A percentile compares a stretch with the other conserved stretches of the same genome.
These are phyloP conservation scores for Callospermophilus lateralis DNA, from an alignment of 2,113 vertebrate species.

Conservation along the genomic window DNA sequence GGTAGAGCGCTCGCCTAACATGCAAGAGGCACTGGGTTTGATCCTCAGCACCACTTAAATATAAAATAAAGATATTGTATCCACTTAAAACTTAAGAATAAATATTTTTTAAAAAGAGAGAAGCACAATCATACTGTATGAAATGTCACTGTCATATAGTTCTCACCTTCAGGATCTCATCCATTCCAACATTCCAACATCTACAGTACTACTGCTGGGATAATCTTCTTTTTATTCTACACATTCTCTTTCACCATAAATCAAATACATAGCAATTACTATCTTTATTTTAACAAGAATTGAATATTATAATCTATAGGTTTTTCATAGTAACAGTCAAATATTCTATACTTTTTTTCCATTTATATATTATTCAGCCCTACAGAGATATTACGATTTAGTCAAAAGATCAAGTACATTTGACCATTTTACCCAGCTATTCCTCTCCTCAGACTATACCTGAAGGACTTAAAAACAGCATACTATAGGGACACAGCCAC, in stretches of 20 bases:
- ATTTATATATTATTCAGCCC: neutral
- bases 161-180: fast-evolving
- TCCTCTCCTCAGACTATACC: too few relatives aligned
- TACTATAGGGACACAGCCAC: too few relatives aligned
- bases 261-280: neutral
- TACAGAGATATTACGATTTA: neutral
- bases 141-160: too few relatives aligned
- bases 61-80: too few relatives aligned
- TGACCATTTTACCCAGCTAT: too few relatives aligned
- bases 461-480: too few relatives aligned
- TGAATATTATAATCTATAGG: neutral
- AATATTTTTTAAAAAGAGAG: neutral
- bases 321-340: neutral
- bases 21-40: too few relatives aligned
- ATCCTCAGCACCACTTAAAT: too few relatives aligned
- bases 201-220: neutral
- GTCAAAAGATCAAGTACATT: neutral
- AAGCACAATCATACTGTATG: fast-evolving
- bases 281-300: neutral
- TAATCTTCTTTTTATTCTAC: neutral
- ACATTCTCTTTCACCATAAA: neutral
- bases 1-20: too few relatives aligned
- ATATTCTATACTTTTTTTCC: neutral
- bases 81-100: too few relatives aligned
- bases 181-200: fast-evolving